Evolutionary conservation across 1,140 invertebrate genomes (phyloP), one percentile per base, ranked within the genome.

Genomic region (Pararge aegeria): DNA sequence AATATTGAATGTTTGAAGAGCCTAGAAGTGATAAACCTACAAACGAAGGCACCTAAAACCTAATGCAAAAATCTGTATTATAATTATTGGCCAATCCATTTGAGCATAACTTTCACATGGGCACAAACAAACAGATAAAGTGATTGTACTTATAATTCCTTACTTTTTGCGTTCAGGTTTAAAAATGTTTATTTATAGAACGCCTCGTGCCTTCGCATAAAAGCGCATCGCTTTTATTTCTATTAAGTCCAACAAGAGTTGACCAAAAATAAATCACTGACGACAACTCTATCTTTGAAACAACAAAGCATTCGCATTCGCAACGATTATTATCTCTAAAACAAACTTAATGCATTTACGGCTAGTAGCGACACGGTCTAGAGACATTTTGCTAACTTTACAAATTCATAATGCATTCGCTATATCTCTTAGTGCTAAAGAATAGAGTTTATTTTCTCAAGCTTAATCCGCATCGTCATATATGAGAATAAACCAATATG

Each of bases 301-400:
- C 83, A 86, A 88, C 77, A 83, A 85, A 83, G 78, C 80, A 80
- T 79, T 83, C 77, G 81, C 85, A 85, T 86, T 85, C 80, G 80
- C 83, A 87, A 84, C 76, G 86, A 89, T 89, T 89, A 82, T 89
- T 89, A 89, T 89, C 86, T 89, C 76, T 83, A 78, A 81, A 83
- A 87, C 83, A 87, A 86, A 89, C 83, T 87, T 86, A 89, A 85
- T 89, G 83, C 83, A 82, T 84, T 87, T 89, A 87, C 84, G 77
- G 81, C 74, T 83, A 82, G 78, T 83, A 87, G 82, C 85, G 82
- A 88, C 82, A 89, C 79, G 86, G 78, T 85, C 82, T 87, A 78
- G 75, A 87, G 82, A 85, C 86, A 87, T 84, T 88, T 85, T 80
- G 63, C 75, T 69, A 73, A 73, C 72, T 60, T 64, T 62, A 67